A percentile compares a stretch with the other conserved stretches of the same genome.
phyloP scores from a whole-genome alignment of 37 sponge, comb jelly and placozoan species.

The Axinella damicornis region DNA sequence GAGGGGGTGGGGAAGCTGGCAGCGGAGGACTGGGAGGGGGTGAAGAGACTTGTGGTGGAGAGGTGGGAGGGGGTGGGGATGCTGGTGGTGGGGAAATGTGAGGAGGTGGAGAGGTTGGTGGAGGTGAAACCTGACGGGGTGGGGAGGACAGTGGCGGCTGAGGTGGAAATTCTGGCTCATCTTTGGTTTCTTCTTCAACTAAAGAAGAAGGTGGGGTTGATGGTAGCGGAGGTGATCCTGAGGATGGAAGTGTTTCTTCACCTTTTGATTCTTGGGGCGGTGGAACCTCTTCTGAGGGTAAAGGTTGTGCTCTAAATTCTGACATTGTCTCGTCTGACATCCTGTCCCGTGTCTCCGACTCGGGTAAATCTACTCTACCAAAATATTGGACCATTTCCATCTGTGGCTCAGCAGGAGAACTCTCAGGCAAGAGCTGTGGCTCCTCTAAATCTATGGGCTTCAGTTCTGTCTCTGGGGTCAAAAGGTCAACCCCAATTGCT shows the following conservation, averaged over 20 bases:
- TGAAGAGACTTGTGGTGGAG: not conserved
- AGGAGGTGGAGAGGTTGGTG: constrained; percentile 12
- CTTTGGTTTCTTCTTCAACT: not conserved
- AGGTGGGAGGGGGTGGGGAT: not conserved
- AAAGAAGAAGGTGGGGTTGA: too few relatives aligned
- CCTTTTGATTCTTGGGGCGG: too few relatives aligned
- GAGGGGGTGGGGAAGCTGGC: constrained; percentile 11
- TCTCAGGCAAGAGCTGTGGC: not conserved
- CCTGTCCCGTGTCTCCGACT: not conserved
- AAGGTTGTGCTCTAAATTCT: too few relatives aligned
- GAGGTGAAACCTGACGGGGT: constrained; percentile 4
- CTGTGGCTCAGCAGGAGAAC: not conserved
- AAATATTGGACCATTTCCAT: too few relatives aligned
- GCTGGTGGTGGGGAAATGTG: not conserved
- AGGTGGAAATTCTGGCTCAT: not conserved
- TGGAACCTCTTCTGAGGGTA: too few relatives aligned
- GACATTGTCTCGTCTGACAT: not conserved
- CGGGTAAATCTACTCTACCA: not conserved
- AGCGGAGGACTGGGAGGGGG: constrained; percentile 7
- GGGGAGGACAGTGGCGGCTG: not conserved
- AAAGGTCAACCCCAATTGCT: not conserved
- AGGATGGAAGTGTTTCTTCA: too few relatives aligned
- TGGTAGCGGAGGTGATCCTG: too few relatives aligned
- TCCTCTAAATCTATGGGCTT: not conserved
- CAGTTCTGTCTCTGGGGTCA: not conserved